Conservation (phyloP, 1,140 invertebrate genomes). For the Drosophila kepulauana region DNA sequence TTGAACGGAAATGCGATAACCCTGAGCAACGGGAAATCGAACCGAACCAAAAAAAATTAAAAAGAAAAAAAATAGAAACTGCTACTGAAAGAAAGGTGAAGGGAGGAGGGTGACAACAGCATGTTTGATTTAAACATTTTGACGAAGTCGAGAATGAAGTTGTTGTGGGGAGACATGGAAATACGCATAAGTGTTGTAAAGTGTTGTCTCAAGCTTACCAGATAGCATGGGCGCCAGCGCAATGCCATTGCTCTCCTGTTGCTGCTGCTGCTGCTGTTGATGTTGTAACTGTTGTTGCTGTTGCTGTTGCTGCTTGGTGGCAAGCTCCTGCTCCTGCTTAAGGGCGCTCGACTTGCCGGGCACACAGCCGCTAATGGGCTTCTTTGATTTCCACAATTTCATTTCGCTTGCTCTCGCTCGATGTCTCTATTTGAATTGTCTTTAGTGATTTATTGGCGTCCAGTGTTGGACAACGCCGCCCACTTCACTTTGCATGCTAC, state of each 20-base stretch:
- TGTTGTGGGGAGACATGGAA: too few relatives aligned
- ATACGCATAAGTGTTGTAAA: background rate
- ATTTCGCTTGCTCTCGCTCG: conserved; percentile 39
- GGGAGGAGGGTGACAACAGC: conserved; percentile 5
- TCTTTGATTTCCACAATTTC: conserved; percentile 84
- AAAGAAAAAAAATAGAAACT: conserved; percentile 35
- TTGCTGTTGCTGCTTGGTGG: conserved; percentile 37
- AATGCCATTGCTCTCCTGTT: conserved; percentile 67
- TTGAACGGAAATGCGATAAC: conserved; percentile 82
- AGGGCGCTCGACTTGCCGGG: conserved; percentile 72
- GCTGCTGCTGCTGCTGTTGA: conserved; percentile 48
- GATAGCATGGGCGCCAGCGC: conserved; percentile 79
- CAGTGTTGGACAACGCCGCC: conserved; percentile 10
- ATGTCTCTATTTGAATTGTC: conserved; percentile 7
- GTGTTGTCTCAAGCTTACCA: conserved; percentile 56
- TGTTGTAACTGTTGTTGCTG: conserved; percentile 37
- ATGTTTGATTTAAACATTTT: conserved; percentile 36
- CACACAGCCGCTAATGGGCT: conserved; percentile 79
- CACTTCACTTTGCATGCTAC: conserved; percentile 16
- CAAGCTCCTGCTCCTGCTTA: conserved; percentile 73
- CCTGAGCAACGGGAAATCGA: conserved; percentile 60
- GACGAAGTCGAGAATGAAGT: conserved; percentile 6
- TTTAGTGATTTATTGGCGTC: conserved; percentile 9
- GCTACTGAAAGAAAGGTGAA: conserved; percentile 13
- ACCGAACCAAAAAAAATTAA: conserved; percentile 26